Percentiles rank a stretch among this genome's conserved stretches.
phyloP scores from a whole-genome alignment of 2,113 vertebrate species.

The Panthera tigris region DNA sequence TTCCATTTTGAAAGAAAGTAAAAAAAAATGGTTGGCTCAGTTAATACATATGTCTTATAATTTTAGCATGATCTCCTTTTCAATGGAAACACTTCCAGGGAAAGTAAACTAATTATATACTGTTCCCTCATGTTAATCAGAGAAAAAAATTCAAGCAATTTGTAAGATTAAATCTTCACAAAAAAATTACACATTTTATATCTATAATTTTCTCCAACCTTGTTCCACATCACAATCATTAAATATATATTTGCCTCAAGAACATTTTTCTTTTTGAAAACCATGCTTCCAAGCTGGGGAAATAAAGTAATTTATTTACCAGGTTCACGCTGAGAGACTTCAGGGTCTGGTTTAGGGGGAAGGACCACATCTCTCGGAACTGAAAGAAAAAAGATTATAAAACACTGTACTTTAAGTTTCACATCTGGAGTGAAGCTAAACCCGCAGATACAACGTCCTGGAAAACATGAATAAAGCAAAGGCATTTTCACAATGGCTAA shows the following conservation, averaged over 20 bases:
- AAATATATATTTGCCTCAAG: background rate
- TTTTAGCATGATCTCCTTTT: background rate
- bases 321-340: conserved; percentile 72
- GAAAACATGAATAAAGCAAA: background rate
- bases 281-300: conserved; percentile 21
- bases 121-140: background rate
- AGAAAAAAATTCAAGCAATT: background rate
- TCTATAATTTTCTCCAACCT: background rate
- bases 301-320: conserved; percentile 82
- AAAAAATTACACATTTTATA: background rate
- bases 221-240: background rate
- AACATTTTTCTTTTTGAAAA: conserved; percentile 21
- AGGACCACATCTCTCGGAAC: conserved; percentile 74
- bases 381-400: conserved; percentile 80
- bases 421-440: background rate
- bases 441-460: background rate
- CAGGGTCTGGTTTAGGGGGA: conserved; percentile 70
- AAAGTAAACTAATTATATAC: background rate
- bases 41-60: background rate
- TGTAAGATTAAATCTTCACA: background rate
- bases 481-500: background rate
- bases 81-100: background rate
- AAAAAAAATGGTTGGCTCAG: background rate
- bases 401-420: background rate
- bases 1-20: conserved; percentile 18